Conservation (phyloP, 2,797 vertebrate genomes). For the Rhynchotus rufescens region DNA sequence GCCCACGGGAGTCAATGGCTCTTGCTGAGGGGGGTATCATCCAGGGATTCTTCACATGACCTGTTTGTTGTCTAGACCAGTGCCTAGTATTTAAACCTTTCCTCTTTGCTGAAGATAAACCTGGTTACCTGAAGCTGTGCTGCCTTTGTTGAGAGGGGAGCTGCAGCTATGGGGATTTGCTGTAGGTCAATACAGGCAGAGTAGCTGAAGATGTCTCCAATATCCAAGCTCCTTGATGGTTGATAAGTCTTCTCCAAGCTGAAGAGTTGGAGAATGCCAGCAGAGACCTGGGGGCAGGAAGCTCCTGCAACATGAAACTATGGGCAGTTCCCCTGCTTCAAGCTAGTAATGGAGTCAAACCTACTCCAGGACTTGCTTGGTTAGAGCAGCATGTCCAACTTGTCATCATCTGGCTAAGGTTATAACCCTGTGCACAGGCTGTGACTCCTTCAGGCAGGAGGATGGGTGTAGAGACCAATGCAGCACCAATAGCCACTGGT, state of each 20-base stretch:
- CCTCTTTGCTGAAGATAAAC: not conserved
- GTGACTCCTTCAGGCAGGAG: not conserved
- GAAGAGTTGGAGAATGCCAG: not conserved
- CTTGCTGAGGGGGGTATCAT: not conserved
- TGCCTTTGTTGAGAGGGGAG: not conserved
- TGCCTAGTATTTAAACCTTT: not conserved
- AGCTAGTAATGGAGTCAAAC: not conserved
- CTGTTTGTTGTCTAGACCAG: not conserved
- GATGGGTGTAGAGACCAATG: not conserved
- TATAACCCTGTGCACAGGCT: not conserved
- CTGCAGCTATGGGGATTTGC: not conserved
- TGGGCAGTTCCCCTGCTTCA: not conserved
- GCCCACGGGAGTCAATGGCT: not conserved
- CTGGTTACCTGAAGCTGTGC: not conserved
- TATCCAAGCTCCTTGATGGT: not conserved
- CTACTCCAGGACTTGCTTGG: not conserved
- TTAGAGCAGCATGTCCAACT: not conserved
- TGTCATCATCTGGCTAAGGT: not conserved
- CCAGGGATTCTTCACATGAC: not conserved
- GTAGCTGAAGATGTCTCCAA: not conserved
- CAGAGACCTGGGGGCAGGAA: not conserved
- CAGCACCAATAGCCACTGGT: not conserved
- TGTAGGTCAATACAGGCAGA: slow-evolving; percentile 18
- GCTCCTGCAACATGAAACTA: fast-evolving
- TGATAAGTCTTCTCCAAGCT: not conserved